Base-by-base conservation (phyloP, 2,888 invertebrate species). In the Liodrosophila aerea region DNA sequence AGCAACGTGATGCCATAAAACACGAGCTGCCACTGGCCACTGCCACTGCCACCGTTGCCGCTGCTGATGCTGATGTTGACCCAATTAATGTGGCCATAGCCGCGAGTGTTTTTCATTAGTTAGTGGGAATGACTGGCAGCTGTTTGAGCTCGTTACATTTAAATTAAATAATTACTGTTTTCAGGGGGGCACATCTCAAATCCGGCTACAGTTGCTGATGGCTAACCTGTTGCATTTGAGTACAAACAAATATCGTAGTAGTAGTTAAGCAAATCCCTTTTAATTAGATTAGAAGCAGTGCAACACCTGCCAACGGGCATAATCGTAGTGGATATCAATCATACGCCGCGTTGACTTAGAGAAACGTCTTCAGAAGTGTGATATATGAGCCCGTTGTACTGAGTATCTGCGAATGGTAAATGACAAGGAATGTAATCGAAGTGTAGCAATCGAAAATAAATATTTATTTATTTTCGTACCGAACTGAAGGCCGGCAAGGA, bases 331-430 rank as follows among this genome's bases (percentile, higher is more conserved):
- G 31, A 76, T 68, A 78, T 80, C 84, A 83, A 80, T 77, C 81
- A 80, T 84, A 77, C 77, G 84, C 51, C 61, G 51, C 59, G 9
- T 68, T 44, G 82, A 78, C 72, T 76, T 69, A 84, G 22, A 87
- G 58, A 56, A 88, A 88, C 13, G 87, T 85, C 67, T 86, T 88
- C 62, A 89, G 54, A 41, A 88, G 64, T 2, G 89, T 77, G 57
- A 88, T 82, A 61, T 88, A 88, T 31, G 88, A 88, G 62, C 88
- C 88, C 44, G 88, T 80, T 50, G 88, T 88, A 50, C 88, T 86
- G 34, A 88, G 77, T 64, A 89, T 88, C 88, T 88, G 65, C 12
- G 44, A 45, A 16, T 16, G 16, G 34, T 5, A 47, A 1, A 29
- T 15, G 1, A 43, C 16, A 36, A 36, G 8, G 57, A 30, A 33